Conservation (phyloP, 2,113 vertebrate species). For the Hydrochoerus hydrochaeris region DNA sequence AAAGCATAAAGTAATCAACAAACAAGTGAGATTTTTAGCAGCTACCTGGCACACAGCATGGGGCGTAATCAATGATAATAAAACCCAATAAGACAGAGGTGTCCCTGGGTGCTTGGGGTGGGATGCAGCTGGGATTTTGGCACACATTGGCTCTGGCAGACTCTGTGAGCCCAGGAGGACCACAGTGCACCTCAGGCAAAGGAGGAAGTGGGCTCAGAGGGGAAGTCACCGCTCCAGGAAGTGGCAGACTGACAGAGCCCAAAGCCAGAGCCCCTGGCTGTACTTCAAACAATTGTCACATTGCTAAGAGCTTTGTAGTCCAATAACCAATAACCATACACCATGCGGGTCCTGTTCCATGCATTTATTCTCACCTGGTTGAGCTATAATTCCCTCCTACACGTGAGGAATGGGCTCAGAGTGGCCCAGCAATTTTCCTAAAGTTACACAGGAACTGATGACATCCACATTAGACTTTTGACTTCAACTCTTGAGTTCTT, state of each 20-base stretch:
- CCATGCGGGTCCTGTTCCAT: neutral
- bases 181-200: neutral
- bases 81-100: neutral
- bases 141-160: rapidly evolving
- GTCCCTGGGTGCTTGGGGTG: neutral
- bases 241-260: neutral
- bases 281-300: neutral
- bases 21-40: neutral
- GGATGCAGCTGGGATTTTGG: neutral
- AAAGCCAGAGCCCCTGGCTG: neutral
- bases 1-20: neutral
- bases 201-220: neutral
- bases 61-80: neutral
- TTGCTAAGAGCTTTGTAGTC: neutral
- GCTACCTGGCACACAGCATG: neutral
- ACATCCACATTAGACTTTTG: neutral
- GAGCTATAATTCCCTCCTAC: neutral
- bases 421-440: neutral
- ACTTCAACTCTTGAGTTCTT: neutral
- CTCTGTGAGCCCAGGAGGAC: neutral
- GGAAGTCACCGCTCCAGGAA: neutral
- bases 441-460: neutral
- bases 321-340: too few relatives aligned
- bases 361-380: neutral
- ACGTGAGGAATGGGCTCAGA: neutral